Percentiles rank a stretch among this genome's conserved stretches.
phyloP scores from a whole-genome alignment of 2,113 vertebrate genomes.

The Leucopsar rothschildi region DNA sequence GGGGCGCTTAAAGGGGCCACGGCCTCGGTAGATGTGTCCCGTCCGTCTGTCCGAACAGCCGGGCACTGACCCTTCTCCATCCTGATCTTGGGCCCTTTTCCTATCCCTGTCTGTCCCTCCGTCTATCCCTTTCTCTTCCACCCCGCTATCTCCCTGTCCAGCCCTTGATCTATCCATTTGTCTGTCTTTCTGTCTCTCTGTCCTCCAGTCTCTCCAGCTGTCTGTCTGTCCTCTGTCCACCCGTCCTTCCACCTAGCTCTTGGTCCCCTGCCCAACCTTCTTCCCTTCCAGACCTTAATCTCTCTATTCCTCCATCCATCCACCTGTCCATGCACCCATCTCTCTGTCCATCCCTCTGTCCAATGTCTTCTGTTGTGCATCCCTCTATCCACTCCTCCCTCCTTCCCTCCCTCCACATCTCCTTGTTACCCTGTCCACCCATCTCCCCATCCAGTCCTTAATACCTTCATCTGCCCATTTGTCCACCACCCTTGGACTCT shows the following conservation, averaged over 20 bases:
- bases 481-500: background rate
- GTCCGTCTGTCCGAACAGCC: background rate
- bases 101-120: background rate
- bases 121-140: background rate
- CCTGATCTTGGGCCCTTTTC: background rate
- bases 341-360: background rate
- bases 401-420: background rate
- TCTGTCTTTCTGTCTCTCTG: background rate
- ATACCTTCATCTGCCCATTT: background rate
- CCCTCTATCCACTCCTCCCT: background rate
- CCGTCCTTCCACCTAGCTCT: background rate
- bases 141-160: background rate
- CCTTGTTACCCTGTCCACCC: background rate
- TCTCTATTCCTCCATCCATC: background rate
- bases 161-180: background rate
- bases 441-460: too few relatives aligned
- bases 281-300: background rate
- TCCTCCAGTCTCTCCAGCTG: background rate
- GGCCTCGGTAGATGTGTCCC: too few relatives aligned
- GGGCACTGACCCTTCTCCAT: background rate
- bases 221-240: too few relatives aligned
- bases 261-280: background rate
- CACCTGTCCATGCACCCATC: background rate
- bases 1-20: background rate
- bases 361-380: background rate